Conservation (phyloP, 2,888 invertebrate species). For the Theristus sp. region DNA sequence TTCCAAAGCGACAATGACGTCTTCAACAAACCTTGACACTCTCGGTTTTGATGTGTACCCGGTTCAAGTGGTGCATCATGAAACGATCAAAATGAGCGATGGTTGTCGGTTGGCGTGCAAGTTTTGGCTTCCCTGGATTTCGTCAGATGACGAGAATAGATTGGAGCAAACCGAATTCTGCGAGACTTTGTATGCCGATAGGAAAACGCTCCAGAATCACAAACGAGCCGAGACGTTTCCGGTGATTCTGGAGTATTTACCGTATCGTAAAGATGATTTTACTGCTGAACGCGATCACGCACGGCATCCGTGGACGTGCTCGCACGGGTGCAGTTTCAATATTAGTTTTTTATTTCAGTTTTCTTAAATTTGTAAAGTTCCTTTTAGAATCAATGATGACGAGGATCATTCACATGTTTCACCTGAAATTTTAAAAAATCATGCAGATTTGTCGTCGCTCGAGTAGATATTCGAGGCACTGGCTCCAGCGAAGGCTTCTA, state of each 20-base stretch:
- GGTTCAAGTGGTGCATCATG: background rate
- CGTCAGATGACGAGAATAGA: background rate
- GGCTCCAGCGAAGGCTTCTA: slow-evolving; percentile 13
- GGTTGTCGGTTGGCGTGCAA: background rate
- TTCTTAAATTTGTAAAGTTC: too few relatives aligned
- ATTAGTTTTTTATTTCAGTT: too few relatives aligned
- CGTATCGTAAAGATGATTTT: slow-evolving; percentile 12
- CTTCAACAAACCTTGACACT: background rate
- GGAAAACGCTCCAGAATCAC: background rate
- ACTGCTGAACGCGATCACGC: slow-evolving; percentile 11
- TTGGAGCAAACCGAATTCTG: background rate
- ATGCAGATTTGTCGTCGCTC: slow-evolving; percentile 3
- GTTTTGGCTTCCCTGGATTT: background rate
- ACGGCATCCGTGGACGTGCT: slow-evolving; percentile 5
- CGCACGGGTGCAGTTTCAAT: slow-evolving; percentile 6
- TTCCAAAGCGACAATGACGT: too few relatives aligned
- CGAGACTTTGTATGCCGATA: background rate
- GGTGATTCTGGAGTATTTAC: slow-evolving; percentile 12
- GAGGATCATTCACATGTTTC: too few relatives aligned
- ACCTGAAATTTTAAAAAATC: too few relatives aligned
- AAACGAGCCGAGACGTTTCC: background rate
- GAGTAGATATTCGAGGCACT: slow-evolving; percentile 12
- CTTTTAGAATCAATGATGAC: too few relatives aligned
- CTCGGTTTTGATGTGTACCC: background rate
- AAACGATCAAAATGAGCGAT: background rate